Evolutionary conservation across 2,113 vertebrate genomes (phyloP), one percentile per base, ranked within the genome.

Genomic region (Arothron firmamentum): DNA sequence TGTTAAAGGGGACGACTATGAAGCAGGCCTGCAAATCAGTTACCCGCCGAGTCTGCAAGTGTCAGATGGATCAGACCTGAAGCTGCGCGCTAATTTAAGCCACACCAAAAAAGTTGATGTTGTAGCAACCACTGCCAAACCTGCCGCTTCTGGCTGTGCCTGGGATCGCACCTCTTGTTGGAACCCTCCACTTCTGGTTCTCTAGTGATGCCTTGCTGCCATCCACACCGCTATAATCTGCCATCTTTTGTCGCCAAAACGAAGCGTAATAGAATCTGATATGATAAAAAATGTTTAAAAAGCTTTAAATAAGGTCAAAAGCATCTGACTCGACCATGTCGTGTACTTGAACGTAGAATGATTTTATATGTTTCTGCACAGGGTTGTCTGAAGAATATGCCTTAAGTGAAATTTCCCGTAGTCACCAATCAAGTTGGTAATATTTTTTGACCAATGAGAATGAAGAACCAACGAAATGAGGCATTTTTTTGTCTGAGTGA

Each of bases 311-410:
- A 66, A 79, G 59, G 25, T 28, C 25, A 28, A 28, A 28, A 28
- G 25, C 65, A 76, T 54, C 57, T 21, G 47, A 59, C 56, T 57
- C 68, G 72, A 62, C 61, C 45, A 74, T 66, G 70, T 47, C 52
- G 60, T 65, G 64, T 85, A 81, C 83, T 75, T 79, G 73, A 84
- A 83, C 56, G 56, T 53, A 34, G 68, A 80, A 74, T 85, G 76
- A 79, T 81, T 85, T 75, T 85, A 25, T 85, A 60, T 70, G 56
- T 81, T 77, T 82, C 68, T 81, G 74, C 81, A 88, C 87, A 82
- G 86, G 85, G 87, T 88, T 71, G 78, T 83, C 80, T 73, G 82
- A 83, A 85, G 73, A 88, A 81, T 74, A 85, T 87, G 80, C 85
- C 81, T 88, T 88, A 84, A 61, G 59, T 71, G 54, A 75, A 57